Percentiles rank a stretch among this genome's conserved stretches.
phyloP scores from a whole-genome alignment of 2,888 invertebrate species.

The Eupithecia subfuscata region DNA sequence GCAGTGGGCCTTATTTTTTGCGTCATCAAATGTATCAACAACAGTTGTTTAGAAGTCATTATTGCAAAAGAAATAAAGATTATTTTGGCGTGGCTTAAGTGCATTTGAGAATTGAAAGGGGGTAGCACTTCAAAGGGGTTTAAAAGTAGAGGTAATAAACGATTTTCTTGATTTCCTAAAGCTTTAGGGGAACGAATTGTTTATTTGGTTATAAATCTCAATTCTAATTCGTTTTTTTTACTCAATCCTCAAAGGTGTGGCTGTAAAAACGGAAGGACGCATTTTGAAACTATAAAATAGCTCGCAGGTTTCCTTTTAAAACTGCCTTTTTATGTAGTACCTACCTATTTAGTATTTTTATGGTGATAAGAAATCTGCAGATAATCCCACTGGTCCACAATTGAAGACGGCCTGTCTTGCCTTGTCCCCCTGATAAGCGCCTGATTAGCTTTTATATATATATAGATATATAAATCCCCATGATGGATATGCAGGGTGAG shows the following conservation, averaged over 20 bases:
- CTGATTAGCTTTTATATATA: too few relatives aligned
- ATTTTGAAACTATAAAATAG: background rate
- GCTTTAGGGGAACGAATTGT: constrained; percentile 58
- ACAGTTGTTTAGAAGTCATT: background rate
- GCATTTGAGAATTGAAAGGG: constrained; percentile 46
- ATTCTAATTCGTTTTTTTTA: background rate
- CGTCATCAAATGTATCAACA: background rate
- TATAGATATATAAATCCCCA: too few relatives aligned
- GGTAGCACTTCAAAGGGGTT: constrained; percentile 64
- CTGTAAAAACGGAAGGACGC: constrained; percentile 8
- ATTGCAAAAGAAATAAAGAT: background rate
- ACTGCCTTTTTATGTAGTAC: too few relatives aligned
- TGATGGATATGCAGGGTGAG: too few relatives aligned
- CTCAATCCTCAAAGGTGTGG: background rate
- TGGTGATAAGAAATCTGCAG: background rate
- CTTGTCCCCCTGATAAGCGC: too few relatives aligned
- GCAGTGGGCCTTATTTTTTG: background rate
- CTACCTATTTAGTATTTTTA: background rate
- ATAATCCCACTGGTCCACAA: too few relatives aligned
- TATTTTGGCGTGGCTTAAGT: background rate
- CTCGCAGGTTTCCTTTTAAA: background rate
- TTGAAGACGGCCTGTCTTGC: too few relatives aligned
- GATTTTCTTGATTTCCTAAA: constrained; percentile 55
- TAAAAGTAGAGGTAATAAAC: constrained; percentile 52
- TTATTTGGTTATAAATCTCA: constrained; percentile 32